Conservation (phyloP, 2,797 vertebrate species). For the Micromesistius poutassou region DNA sequence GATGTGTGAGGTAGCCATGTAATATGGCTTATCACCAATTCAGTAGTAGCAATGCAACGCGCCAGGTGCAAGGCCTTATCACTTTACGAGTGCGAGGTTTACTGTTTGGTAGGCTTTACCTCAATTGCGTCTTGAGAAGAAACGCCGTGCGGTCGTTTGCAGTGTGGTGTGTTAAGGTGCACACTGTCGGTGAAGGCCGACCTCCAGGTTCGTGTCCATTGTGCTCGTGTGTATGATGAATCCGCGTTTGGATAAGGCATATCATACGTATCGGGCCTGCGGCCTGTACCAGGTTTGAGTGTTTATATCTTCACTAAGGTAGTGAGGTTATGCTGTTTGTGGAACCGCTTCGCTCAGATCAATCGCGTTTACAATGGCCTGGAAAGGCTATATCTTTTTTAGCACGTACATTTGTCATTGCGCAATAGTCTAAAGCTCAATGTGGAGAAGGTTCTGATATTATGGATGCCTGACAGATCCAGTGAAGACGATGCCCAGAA, state of each 20-base stretch:
- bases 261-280: neutral
- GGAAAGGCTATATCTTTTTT: neutral
- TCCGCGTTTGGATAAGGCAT: neutral
- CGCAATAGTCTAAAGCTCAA: neutral
- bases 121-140: constrained; percentile 43
- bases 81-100: constrained; percentile 41
- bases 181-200: neutral
- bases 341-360: neutral
- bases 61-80: constrained; percentile 62
- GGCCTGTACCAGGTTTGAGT: neutral
- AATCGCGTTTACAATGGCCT: neutral
- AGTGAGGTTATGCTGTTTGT: neutral
- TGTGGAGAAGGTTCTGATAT: neutral
- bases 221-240: neutral
- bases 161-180: neutral
- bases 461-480: neutral
- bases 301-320: neutral
- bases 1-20: constrained; percentile 22
- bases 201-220: constrained; percentile 4
- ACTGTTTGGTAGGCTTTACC: constrained; percentile 31
- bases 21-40: constrained; percentile 47
- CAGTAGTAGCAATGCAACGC: constrained; percentile 47
- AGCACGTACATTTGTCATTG: neutral
- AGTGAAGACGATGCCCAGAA: neutral
- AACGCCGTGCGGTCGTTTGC: constrained; percentile 9